Conservation (phyloP, 2,797 vertebrate species). For the Fundulus diaphanus region DNA sequence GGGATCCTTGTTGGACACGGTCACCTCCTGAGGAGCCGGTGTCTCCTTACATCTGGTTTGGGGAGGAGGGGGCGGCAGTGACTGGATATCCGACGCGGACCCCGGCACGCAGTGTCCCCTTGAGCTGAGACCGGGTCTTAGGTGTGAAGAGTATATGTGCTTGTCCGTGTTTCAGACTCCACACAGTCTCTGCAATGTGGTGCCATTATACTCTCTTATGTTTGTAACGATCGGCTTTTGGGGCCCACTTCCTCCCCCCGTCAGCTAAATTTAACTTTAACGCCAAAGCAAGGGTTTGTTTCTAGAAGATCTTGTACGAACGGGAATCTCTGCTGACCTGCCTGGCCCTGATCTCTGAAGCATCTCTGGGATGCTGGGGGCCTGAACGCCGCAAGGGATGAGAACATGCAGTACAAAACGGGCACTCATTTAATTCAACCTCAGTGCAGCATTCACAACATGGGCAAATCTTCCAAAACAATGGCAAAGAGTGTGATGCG, state of each 20-base stretch:
- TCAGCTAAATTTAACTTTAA: conserved; percentile 2
- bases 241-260: background rate
- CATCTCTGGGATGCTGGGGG: conserved; percentile 8
- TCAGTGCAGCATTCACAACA: too few species aligned
- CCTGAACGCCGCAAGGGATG: background rate
- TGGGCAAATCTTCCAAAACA: background rate
- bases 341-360: conserved; percentile 6
- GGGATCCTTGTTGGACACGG: conserved; percentile 51
- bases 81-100: conserved; percentile 30
- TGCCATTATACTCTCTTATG: background rate
- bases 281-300: background rate
- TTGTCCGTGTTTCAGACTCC: background rate
- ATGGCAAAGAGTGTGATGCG: background rate
- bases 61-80: conserved; percentile 8
- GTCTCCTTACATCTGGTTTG: conserved; percentile 59
- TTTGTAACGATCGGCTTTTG: background rate
- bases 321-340: conserved; percentile 36
- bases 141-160: background rate
- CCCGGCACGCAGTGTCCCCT: conserved; percentile 11
- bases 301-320: background rate
- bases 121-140: background rate
- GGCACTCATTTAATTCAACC: background rate
- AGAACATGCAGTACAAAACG: too few species aligned
- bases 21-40: conserved; percentile 61
- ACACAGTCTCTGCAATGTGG: background rate